Conservation (phyloP, 2,888 invertebrate genomes). For the Carcina quercana region DNA sequence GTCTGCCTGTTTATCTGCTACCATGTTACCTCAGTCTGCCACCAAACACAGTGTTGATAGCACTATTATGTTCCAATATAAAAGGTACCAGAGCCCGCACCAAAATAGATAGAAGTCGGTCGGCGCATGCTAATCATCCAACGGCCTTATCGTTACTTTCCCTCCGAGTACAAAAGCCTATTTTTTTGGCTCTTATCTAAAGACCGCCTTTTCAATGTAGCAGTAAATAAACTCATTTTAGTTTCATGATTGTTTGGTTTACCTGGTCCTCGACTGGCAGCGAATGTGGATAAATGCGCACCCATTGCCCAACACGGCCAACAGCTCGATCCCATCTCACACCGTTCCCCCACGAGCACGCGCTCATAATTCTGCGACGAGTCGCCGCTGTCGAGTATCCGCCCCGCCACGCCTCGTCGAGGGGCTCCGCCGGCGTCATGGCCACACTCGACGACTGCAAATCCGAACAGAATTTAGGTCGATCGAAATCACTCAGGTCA, state of each 20-base stretch:
- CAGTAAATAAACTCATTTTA: background rate
- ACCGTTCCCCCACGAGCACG: slow-evolving; percentile 80
- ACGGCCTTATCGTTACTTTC: too few relatives aligned
- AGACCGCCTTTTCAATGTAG: too few relatives aligned
- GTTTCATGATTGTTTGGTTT: too few relatives aligned
- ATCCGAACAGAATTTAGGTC: slow-evolving; percentile 1
- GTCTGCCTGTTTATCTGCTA: too few relatives aligned
- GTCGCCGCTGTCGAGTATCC: slow-evolving; percentile 61
- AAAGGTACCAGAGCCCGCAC: too few relatives aligned
- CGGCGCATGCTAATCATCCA: too few relatives aligned
- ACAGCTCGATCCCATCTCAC: slow-evolving; percentile 79
- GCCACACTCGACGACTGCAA: slow-evolving; percentile 39
- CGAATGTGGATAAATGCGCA: slow-evolving; percentile 80
- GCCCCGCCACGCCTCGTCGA: slow-evolving; percentile 62
- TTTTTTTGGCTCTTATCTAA: too few relatives aligned
- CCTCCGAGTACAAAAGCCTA: too few relatives aligned
- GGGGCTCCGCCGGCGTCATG: slow-evolving; percentile 34
- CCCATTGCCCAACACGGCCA: slow-evolving; percentile 82
- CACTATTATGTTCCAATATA: too few relatives aligned
- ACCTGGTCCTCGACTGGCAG: slow-evolving; percentile 51
- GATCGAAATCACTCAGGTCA: background rate
- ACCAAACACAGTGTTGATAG: too few relatives aligned
- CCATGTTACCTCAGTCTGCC: too few relatives aligned
- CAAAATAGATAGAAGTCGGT: too few relatives aligned
- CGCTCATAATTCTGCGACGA: slow-evolving; percentile 45